Conservation (phyloP, 2,888 invertebrate genomes). For the Bedellia somnulentella region DNA sequence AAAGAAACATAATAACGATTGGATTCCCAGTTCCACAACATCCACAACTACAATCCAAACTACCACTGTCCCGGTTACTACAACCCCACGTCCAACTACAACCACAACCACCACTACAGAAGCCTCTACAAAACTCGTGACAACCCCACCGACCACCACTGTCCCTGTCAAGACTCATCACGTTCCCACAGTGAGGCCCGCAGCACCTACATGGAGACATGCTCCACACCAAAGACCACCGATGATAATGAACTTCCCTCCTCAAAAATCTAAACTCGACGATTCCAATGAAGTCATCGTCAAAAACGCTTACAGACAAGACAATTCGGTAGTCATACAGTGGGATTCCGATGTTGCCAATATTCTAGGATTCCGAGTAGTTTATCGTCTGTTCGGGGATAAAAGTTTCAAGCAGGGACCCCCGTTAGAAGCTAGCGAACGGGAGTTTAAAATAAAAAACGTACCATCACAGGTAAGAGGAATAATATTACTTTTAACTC, state of each 20-base stretch:
- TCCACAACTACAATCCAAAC: constrained; percentile 21
- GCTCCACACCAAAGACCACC: constrained; percentile 67
- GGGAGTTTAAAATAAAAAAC: constrained; percentile 91
- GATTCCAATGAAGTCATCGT: constrained; percentile 79
- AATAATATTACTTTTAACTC: no score
- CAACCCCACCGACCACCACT: constrained; percentile 15
- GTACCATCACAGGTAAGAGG: constrained; percentile 78
- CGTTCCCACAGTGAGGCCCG: constrained; percentile 24
- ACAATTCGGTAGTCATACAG: constrained; percentile 85
- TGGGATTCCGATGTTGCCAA: constrained; percentile 90
- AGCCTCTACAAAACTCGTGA: constrained; percentile 15
- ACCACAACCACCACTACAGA: constrained; percentile 15
- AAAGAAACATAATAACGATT: constrained; percentile 17
- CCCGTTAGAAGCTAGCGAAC: constrained; percentile 83
- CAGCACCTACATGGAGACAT: constrained; percentile 48
- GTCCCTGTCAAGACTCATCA: constrained; percentile 17
- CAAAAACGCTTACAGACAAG: constrained; percentile 82
- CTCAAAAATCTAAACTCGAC: constrained; percentile 65
- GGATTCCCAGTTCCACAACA: constrained; percentile 19
- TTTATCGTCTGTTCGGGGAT: constrained; percentile 87
- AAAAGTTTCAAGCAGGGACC: constrained; percentile 89
- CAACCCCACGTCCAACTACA: constrained; percentile 14
- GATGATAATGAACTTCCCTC: constrained; percentile 70
- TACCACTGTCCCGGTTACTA: constrained; percentile 18
- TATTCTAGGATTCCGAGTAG: constrained; percentile 86